Conservation (phyloP, 2,113 vertebrate species). For the Glareola pratincola region DNA sequence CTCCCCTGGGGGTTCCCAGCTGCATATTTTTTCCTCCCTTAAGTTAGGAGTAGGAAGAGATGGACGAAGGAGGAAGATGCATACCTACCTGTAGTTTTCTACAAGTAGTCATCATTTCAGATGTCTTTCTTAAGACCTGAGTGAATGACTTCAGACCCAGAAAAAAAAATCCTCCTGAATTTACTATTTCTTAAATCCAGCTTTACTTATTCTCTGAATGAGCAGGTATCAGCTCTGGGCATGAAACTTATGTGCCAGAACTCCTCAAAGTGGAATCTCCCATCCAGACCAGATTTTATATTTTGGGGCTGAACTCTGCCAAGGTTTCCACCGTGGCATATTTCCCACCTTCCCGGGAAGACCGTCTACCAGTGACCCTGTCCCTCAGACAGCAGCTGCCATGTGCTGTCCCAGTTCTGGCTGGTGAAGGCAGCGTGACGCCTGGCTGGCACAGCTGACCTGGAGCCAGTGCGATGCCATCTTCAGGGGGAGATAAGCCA, state of each 20-base stretch:
- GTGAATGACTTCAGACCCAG: background rate
- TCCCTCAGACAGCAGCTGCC: background rate
- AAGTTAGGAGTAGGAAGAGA: background rate
- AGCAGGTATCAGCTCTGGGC: background rate
- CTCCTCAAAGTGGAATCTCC: background rate
- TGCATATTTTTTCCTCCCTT: accelerated
- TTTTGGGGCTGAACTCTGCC: background rate
- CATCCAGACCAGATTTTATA: background rate
- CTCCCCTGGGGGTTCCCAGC: background rate
- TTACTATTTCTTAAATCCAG: background rate
- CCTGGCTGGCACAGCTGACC: background rate
- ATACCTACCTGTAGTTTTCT: background rate
- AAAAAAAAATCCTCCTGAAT: background rate
- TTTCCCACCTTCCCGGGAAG: background rate
- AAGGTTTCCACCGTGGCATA: background rate
- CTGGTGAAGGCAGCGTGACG: background rate
- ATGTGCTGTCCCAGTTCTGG: background rate
- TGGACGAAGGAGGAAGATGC: background rate
- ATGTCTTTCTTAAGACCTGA: background rate
- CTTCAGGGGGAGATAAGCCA: background rate
- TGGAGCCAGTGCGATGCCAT: background rate
- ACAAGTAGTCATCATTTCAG: background rate
- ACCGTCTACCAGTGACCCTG: background rate
- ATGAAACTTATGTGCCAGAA: background rate
- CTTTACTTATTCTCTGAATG: background rate